Conservation (phyloP, 1,140 invertebrate genomes). For the Pemphigus obesinymphae region DNA sequence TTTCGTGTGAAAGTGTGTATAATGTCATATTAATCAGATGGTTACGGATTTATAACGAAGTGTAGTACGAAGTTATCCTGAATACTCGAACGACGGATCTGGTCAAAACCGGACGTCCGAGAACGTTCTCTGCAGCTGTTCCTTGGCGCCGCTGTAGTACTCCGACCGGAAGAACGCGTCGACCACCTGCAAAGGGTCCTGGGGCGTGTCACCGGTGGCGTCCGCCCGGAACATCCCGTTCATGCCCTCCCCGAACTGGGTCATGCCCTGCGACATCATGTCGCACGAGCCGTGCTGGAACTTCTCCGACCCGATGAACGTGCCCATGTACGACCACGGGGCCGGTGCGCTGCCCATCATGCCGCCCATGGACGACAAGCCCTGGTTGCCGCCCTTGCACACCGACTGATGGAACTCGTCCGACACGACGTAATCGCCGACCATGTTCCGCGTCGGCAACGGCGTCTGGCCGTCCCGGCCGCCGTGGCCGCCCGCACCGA, state of each 20-base stretch:
- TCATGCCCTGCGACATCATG: not conserved
- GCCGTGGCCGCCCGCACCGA: not conserved
- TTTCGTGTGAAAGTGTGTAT: no score
- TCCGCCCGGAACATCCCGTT: not conserved
- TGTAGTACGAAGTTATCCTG: no score
- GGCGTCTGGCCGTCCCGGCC: not conserved
- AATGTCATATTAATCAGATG: no score
- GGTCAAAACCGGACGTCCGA: slow-evolving; percentile 1
- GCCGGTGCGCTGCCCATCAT: not conserved
- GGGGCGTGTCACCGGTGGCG: not conserved
- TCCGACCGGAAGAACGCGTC: slow-evolving; percentile 14
- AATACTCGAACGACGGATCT: no score
- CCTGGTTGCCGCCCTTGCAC: not conserved
- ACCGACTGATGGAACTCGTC: not conserved
- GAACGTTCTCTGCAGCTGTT: not conserved
- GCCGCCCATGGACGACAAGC: slow-evolving; percentile 4
- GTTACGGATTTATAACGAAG: no score
- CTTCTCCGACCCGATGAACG: slow-evolving; percentile 20
- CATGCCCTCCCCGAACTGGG: not conserved
- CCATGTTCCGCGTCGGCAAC: not conserved
- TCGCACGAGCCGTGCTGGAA: slow-evolving; percentile 17
- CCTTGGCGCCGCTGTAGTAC: not conserved
- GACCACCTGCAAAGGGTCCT: not conserved
- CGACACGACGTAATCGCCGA: slow-evolving; percentile 20
- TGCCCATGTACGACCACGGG: slow-evolving; percentile 4